Percentiles rank a stretch among this genome's conserved stretches.
phyloP scores from a whole-genome alignment of 2,888 invertebrate species.

The Thelaira solivaga region DNA sequence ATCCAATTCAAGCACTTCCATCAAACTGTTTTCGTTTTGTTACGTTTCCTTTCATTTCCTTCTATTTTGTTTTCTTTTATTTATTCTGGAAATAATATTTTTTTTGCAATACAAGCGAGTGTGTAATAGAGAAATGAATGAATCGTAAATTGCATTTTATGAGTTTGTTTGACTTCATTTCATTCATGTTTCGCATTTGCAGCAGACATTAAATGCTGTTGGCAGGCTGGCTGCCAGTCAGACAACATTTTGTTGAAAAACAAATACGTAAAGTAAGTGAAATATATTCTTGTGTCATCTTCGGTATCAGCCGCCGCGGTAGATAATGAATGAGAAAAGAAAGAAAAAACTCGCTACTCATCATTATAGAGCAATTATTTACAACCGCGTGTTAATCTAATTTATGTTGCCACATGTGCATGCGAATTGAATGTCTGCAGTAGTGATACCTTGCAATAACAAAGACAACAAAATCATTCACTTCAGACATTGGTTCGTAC shows the following conservation, averaged over 20 bases:
- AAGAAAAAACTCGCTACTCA: slow-evolving; percentile 1
- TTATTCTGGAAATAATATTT: neutral
- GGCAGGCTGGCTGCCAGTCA: neutral
- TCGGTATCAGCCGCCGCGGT: slow-evolving; percentile 16
- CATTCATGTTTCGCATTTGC: slow-evolving; percentile 29
- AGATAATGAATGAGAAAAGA: slow-evolving; percentile 12
- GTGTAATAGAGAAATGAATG: neutral
- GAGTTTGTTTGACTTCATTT: neutral
- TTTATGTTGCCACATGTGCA: slow-evolving; percentile 43
- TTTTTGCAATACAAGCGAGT: slow-evolving; percentile 5
- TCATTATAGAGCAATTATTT: slow-evolving; percentile 26
- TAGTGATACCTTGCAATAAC: slow-evolving; percentile 15
- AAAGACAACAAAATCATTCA: slow-evolving; percentile 4
- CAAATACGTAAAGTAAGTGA: slow-evolving; percentile 25
- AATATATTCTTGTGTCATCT: slow-evolving; percentile 47
- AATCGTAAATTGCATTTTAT: slow-evolving; percentile 3
- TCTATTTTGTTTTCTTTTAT: too few relatives aligned
- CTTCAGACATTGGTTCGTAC: neutral
- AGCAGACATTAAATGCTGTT: slow-evolving; percentile 24
- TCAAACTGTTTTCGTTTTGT: neutral
- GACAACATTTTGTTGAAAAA: slow-evolving; percentile 23
- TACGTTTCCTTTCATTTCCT: too few relatives aligned
- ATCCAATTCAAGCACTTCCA: neutral
- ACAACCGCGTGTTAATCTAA: slow-evolving; percentile 50
- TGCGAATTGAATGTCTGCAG: slow-evolving; percentile 21